These are phyloP conservation scores for Hylomyscus alleni DNA, from an alignment of 2,797 vertebrate genomes.

Conservation along the genomic window DNA sequence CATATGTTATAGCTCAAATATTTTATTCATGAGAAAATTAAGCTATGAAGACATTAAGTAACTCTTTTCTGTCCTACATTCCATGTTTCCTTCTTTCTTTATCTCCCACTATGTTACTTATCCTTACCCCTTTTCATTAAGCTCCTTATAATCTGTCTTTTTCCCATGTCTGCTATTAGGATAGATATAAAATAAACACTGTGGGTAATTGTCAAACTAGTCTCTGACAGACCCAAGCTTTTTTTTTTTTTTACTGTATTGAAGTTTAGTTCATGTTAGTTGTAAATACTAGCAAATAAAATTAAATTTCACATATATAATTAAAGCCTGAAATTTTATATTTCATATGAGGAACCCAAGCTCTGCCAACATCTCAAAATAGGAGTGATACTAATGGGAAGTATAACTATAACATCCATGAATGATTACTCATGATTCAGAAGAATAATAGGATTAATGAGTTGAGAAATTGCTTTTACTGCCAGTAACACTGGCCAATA, in stretches of 20 bases:
- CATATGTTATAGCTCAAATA: not conserved
- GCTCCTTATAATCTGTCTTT: constrained; percentile 25
- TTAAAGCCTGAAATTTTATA: constrained; percentile 26
- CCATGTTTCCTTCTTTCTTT: not conserved
- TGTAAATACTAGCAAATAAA: constrained; percentile 58
- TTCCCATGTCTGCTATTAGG: not conserved
- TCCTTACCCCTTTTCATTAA: not conserved
- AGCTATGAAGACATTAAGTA: constrained; percentile 31
- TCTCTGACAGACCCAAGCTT: not conserved
- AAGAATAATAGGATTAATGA: constrained; percentile 78
- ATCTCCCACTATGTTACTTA: not conserved
- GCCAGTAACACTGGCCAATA: constrained; percentile 70
- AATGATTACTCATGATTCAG: constrained; percentile 31
- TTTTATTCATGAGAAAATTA: constrained; percentile 52
- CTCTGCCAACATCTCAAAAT: constrained; percentile 50
- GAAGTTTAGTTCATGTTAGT: constrained; percentile 59
- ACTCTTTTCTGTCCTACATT: not conserved
- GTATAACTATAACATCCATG: constrained; percentile 15
- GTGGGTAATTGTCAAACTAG: constrained; percentile 46
- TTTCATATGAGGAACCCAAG: constrained; percentile 45
- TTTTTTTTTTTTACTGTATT: constrained; percentile 37
- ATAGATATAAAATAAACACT: constrained; percentile 31
- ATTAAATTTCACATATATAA: constrained; percentile 47
- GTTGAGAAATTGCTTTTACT: constrained; percentile 75
- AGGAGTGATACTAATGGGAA: constrained; percentile 45